Percentiles rank a stretch among this genome's conserved stretches.
Evolutionary conservation across 1,140 invertebrate species (phyloP).

Genomic region (Ceratina calcarata): DNA sequence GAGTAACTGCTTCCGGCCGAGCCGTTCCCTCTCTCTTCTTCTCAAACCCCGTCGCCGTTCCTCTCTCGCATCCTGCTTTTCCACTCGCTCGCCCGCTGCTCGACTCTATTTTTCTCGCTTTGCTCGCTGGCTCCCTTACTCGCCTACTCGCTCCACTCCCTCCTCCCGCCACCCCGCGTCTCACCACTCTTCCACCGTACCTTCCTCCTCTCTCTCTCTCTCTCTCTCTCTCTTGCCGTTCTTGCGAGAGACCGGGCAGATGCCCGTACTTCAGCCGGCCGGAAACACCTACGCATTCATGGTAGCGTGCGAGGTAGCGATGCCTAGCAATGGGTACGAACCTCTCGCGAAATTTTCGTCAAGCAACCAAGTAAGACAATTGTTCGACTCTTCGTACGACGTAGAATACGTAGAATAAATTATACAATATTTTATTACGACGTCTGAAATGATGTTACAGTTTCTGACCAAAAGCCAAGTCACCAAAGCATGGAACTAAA

Average conservation of each 20-base stretch:
- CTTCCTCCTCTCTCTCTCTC: constrained; percentile 15
- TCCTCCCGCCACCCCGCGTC: constrained; percentile 1
- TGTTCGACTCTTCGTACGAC: no score
- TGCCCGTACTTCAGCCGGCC: constrained; percentile 62
- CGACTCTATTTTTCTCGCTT: constrained; percentile 48
- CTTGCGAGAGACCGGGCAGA: constrained; percentile 54
- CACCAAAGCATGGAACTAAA: no score
- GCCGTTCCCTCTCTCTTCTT: constrained; percentile 36
- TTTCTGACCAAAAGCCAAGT: no score
- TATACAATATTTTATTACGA: no score
- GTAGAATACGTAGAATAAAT: no score
- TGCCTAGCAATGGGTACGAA: constrained; percentile 53
- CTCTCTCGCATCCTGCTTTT: constrained; percentile 32
- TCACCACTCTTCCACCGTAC: not conserved
- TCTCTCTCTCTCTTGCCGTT: constrained; percentile 24
- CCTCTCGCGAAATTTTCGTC: constrained; percentile 29
- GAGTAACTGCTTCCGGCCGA: constrained; percentile 77
- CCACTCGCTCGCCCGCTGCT: constrained; percentile 40
- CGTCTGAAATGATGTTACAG: no score
- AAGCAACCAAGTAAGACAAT: not conserved
- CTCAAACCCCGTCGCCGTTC: constrained; percentile 26
- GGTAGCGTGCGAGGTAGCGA: constrained; percentile 62
- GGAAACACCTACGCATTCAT: constrained; percentile 67
- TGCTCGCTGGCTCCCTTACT: constrained; percentile 31
- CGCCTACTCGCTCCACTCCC: constrained; percentile 35